Conservation (phyloP, 2,888 invertebrate genomes). For the Isoperla grammatica region DNA sequence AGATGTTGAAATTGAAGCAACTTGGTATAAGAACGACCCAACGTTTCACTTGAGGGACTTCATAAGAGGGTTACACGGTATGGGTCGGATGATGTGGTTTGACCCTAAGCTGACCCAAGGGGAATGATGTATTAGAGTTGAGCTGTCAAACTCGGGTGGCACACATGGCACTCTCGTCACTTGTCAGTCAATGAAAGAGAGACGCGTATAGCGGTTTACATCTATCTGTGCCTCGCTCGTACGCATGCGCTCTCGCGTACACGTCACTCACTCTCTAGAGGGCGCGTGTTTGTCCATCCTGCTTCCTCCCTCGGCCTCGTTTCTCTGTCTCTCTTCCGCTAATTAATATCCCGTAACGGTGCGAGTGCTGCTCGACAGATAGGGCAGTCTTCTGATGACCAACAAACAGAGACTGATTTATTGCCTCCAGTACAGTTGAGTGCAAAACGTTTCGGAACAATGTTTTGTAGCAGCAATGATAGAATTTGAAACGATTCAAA, state of each 20-base stretch:
- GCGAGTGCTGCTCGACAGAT: constrained; percentile 9
- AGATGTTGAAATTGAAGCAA: too few species aligned
- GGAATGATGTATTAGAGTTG: constrained; percentile 27
- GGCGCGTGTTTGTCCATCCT: too few species aligned
- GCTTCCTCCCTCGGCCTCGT: too few species aligned
- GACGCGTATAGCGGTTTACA: constrained; percentile 2
- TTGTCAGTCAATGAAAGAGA: constrained; percentile 25
- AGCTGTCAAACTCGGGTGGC: constrained; percentile 26
- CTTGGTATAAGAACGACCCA: too few species aligned
- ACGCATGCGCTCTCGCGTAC: too few species aligned
- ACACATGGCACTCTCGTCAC: constrained; percentile 26
- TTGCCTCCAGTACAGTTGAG: constrained; percentile 2
- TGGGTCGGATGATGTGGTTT: not conserved
- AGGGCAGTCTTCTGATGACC: constrained; percentile 6
- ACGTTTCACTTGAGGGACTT: too few species aligned
- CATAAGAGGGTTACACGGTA: not conserved
- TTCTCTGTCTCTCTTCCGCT: not conserved
- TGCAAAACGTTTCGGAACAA: too few species aligned
- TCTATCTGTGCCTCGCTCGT: too few species aligned
- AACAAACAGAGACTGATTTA: constrained; percentile 14
- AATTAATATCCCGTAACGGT: constrained; percentile 16
- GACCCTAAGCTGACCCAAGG: not conserved
- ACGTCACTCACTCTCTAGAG: too few species aligned
- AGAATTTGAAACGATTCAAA: too few species aligned
- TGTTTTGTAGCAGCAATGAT: too few species aligned